phyloP scores from a whole-genome alignment of 2,888 invertebrate genomes.

The Ormyrus thymus region DNA sequence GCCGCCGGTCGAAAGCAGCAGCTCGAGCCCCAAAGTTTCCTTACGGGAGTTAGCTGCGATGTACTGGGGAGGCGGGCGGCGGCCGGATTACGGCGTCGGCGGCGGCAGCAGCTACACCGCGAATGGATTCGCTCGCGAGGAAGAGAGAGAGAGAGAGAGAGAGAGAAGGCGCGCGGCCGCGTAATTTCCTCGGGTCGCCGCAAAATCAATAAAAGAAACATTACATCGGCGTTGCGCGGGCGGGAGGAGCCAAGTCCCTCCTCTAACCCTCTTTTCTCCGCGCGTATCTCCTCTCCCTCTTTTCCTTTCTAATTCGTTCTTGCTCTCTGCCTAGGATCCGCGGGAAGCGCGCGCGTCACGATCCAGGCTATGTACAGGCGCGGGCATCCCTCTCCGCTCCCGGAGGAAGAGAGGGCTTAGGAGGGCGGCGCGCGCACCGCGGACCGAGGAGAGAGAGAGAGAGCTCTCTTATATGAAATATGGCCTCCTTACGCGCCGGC shows the following conservation, averaged over 20 bases:
- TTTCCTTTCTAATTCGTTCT: conserved; percentile 53
- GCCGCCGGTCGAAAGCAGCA: too few relatives aligned
- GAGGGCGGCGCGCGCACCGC: neutral
- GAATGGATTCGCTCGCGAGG: conserved; percentile 61
- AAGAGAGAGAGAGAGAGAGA: too few relatives aligned
- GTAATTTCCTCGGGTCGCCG: conserved; percentile 71
- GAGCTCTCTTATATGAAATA: conserved; percentile 70
- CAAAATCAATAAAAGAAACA: conserved; percentile 76
- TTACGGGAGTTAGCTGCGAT: too few relatives aligned
- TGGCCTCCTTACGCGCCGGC: conserved; percentile 70
- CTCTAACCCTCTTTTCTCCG: conserved; percentile 67
- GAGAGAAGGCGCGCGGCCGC: conserved; percentile 60
- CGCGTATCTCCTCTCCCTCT: conserved; percentile 38
- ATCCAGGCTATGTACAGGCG: conserved; percentile 46
- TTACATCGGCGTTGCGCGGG: conserved; percentile 69
- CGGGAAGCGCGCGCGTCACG: conserved; percentile 36
- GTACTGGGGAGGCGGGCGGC: neutral
- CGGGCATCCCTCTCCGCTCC: conserved; percentile 1
- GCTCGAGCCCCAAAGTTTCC: too few relatives aligned
- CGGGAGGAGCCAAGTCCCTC: conserved; percentile 63
- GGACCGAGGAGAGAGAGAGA: too few relatives aligned
- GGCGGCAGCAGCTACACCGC: conserved; percentile 27
- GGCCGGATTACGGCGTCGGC: conserved; percentile 39
- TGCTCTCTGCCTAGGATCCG: conserved; percentile 37
- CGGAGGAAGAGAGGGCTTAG: neutral